Base-by-base conservation (phyloP, 2,888 invertebrate species). In the Odontocolon sp. region DNA sequence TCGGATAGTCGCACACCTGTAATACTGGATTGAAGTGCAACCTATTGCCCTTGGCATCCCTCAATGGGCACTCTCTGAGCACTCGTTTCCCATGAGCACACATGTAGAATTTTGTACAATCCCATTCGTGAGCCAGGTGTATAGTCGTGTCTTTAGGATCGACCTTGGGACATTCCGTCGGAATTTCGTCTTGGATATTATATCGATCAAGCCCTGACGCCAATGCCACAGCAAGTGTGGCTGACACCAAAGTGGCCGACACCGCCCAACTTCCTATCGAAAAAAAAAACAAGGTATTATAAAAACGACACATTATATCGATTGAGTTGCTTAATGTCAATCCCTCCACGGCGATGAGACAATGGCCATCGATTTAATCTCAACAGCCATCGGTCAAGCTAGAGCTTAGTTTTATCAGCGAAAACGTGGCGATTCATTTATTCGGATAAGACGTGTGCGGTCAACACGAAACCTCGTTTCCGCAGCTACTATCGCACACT, bases 1-100 rank as follows among this genome's bases (percentile, higher is more conserved):
- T 3, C 1, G 84, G 84, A 75, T 78, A 81, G 23, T 83, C 84
- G 40, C 85, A 86, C 0, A 57, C 69, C 16, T 72, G 59, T 33
- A 59, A 40, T 6, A 36, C 33, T 28, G 80, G 70, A 73, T 81
- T 71, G 47, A 80, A 81, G 28, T 79, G 18, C 36, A 81, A 38
- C 9, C 80, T 64, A 9, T 76, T 59, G 59, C 76, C 75, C 3
- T 47, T 6, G 5, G 8, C 9, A 33, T 76, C 70, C 66, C 73
- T 82, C 1, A 66, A n/a, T 1, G 84, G 81, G 28, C 80, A 80
- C 23, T 76, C n/a, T 11, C 28, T 64, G 8, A 77, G 59, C 0
- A 77, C 47, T 1, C 63, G 57, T 8, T 50, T 21, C 6, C 79
- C 80, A 8, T 70, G 54, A 38, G 14, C 42, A 64, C 81, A 81